Evolutionary conservation across 1,140 invertebrate species (phyloP), one percentile per base, ranked within the genome.

Genomic region (Drosophila pruinosa): DNA sequence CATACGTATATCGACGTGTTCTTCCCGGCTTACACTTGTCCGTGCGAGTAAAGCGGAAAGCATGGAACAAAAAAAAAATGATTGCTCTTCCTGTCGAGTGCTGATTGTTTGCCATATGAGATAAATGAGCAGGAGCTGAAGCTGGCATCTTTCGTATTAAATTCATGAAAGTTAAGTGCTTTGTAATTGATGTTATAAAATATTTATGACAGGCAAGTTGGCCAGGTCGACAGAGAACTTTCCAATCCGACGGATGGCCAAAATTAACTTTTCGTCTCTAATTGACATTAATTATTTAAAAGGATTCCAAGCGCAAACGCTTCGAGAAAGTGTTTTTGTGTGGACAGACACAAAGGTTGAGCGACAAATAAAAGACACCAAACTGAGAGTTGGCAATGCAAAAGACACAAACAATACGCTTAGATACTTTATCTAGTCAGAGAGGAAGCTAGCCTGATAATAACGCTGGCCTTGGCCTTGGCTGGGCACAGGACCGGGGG

Each of bases 161-260:
- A 90, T 90, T 90, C 83, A 89, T 90, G 85, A 86, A 90, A 90
- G 89, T 90, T 90, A 90, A 90, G 89, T 90, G 89, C 89, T 90
- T 86, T 85, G 89, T 90, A 90, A 90, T 90, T 90, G 89, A 89
- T 90, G 85, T 90, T 89, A 90, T 90, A 90, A 90, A 90, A 90
- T 89, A 90, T 90, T 90, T 90, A 90, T 90, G 89, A 90, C 83
- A 90, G 73, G 47, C 57, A 64, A 24, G n/a, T n/a, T n/a, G n/a
- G 12, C 19, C 53, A 65, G 48, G 45, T 43, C 65, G 39, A 21
- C 28, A 10, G 39, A 34, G 61, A 61, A 53, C 72, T 78, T 72
- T 54, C 48, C 72, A 62, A 47, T 34, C 61, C 43, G 58, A 62
- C 70, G 68, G 74, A 89, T 85, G 79, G 74, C 73, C 59, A 78